These are phyloP conservation scores for Burhinus oedicnemus DNA, from an alignment of 2,113 vertebrate species.

Conservation along the genomic window DNA sequence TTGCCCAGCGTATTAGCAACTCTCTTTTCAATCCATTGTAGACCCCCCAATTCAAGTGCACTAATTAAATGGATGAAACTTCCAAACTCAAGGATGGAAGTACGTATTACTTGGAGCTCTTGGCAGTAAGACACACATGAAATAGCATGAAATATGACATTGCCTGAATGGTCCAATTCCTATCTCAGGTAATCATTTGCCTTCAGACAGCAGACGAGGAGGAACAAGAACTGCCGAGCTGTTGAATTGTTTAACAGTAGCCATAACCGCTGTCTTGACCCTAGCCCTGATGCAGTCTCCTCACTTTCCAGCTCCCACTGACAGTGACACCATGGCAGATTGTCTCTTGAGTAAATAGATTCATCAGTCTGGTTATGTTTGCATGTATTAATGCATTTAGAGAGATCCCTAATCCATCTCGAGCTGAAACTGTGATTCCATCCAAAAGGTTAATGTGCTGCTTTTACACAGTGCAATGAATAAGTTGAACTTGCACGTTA, in stretches of 20 bases:
- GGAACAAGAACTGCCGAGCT: background rate
- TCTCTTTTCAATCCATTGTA: background rate
- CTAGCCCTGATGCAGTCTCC: background rate
- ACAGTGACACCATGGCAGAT: background rate
- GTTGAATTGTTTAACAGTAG: background rate
- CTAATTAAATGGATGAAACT: background rate
- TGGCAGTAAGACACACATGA: background rate
- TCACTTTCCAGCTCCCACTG: background rate
- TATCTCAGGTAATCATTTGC: background rate
- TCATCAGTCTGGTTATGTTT: background rate
- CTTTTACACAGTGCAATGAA: background rate
- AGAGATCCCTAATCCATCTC: background rate
- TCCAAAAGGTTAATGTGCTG: background rate
- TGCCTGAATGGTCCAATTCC: background rate
- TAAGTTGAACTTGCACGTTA: background rate
- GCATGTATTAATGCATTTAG: background rate
- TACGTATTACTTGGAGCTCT: background rate
- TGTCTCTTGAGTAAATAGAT: background rate
- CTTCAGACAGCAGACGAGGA: background rate
- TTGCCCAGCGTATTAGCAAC: background rate
- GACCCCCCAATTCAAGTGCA: background rate
- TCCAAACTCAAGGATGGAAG: background rate
- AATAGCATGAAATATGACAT: background rate
- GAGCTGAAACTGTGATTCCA: background rate
- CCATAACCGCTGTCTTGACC: background rate